Evolutionary conservation across 2,113 vertebrate genomes (phyloP).

Genomic region (Mesocricetus auratus): DNA sequence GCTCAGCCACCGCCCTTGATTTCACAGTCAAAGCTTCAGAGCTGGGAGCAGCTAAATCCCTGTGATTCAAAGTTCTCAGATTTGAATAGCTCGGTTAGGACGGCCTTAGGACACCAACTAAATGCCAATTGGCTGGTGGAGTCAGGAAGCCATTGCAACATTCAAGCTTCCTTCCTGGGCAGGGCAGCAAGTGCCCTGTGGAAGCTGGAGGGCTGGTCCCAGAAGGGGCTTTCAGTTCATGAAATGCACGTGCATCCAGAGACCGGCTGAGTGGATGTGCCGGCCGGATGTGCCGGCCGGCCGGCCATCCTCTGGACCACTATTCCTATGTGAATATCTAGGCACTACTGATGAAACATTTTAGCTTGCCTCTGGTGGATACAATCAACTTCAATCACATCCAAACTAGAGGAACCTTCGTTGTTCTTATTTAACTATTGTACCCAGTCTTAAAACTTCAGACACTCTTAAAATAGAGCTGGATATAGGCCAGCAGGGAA

Average conservation of each 20-base stretch:
- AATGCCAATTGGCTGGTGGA: neutral
- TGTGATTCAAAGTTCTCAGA: neutral
- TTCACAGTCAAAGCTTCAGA: neutral
- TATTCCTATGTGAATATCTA: neutral
- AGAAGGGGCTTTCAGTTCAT: neutral
- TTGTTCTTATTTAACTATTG: conserved; percentile 5
- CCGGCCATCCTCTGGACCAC: neutral
- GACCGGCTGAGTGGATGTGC: neutral
- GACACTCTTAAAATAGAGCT: neutral
- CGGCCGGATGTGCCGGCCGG: neutral
- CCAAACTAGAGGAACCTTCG: neutral
- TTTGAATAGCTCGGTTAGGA: neutral
- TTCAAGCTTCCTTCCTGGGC: neutral
- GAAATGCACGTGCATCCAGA: neutral
- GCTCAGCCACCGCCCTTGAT: neutral
- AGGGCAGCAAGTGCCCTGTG: neutral
- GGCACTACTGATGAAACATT: neutral
- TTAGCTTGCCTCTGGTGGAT: neutral
- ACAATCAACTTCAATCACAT: neutral
- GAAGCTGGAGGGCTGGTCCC: neutral
- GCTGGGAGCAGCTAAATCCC: neutral
- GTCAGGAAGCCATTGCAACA: neutral
- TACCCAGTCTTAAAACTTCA: conserved; percentile 1
- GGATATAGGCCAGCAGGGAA: neutral
- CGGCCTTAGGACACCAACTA: neutral